phyloP scores from a whole-genome alignment of 2,888 invertebrate species.

The Ornithoptera priamus region DNA sequence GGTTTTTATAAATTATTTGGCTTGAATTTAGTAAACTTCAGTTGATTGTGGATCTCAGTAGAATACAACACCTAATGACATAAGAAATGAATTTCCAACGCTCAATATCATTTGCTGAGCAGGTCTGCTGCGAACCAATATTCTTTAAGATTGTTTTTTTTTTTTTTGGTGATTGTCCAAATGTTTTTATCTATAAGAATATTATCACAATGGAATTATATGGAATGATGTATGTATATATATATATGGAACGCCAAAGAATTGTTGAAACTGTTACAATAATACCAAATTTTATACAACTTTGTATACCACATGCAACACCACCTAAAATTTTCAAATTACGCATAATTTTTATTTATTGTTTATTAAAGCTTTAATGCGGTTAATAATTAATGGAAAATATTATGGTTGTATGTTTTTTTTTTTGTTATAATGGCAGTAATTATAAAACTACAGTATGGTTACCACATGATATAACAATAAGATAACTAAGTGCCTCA shows the following conservation, averaged over 20 bases:
- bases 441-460: background rate
- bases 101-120: conserved; percentile 52
- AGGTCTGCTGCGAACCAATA: conserved; percentile 57
- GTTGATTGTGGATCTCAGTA: conserved; percentile 78
- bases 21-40: conserved; percentile 71
- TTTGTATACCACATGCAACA: conserved; percentile 2
- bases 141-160: conserved; percentile 55
- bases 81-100: conserved; percentile 59
- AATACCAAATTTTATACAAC: conserved; percentile 27
- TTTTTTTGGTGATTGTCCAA: conserved; percentile 31
- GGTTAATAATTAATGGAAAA: background rate
- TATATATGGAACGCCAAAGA: conserved; percentile 20
- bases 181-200: conserved; percentile 34
- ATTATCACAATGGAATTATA: conserved; percentile 17
- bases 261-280: conserved; percentile 20
- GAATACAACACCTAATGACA: conserved; percentile 51
- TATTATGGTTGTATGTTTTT: conserved; percentile 10
- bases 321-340: no score
- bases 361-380: background rate
- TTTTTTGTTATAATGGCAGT: background rate
- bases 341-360: background rate
- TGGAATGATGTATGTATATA: background rate
- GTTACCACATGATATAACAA: conserved; percentile 2
- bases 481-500: conserved; percentile 12
- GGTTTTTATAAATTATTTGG: conserved; percentile 4